Conservation (phyloP, 2,797 vertebrate genomes). For the Brotula barbata region DNA sequence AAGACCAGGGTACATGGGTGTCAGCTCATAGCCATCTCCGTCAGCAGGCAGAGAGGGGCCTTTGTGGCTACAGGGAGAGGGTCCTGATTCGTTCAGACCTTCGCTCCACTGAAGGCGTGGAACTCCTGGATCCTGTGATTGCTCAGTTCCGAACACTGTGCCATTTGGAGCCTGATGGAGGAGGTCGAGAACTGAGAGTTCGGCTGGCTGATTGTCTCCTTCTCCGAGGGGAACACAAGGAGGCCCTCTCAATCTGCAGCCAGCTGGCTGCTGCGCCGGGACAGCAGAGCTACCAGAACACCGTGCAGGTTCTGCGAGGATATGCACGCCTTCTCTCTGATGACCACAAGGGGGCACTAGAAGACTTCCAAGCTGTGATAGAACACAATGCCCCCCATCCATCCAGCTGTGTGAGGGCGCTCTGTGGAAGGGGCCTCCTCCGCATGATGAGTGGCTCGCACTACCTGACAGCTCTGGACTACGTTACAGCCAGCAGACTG, state of each 20-base stretch:
- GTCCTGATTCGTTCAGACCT: conserved; percentile 81
- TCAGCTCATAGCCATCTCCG: conserved; percentile 72
- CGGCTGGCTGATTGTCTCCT: conserved; percentile 90
- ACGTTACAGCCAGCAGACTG: conserved; percentile 88
- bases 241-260: conserved; percentile 84
- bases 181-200: conserved; percentile 79
- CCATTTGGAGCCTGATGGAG: conserved; percentile 77
- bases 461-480: conserved; percentile 90
- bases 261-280: conserved; percentile 78
- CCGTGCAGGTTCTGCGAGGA: conserved; percentile 86
- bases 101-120: conserved; percentile 78
- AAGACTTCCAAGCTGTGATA: conserved; percentile 91
- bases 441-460: conserved; percentile 81
- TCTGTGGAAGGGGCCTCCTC: conserved; percentile 91
- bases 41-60: conserved; percentile 80
- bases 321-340: conserved; percentile 85
- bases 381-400: conserved; percentile 86
- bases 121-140: conserved; percentile 82
- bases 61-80: conserved; percentile 82
- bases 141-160: conserved; percentile 82
- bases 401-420: conserved; percentile 87
- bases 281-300: conserved; percentile 83
- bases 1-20: conserved; percentile 54
- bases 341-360: conserved; percentile 78
- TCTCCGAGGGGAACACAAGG: conserved; percentile 79